Conservation (phyloP, 2,797 vertebrate genomes). For the Epinephelus awoara region DNA sequence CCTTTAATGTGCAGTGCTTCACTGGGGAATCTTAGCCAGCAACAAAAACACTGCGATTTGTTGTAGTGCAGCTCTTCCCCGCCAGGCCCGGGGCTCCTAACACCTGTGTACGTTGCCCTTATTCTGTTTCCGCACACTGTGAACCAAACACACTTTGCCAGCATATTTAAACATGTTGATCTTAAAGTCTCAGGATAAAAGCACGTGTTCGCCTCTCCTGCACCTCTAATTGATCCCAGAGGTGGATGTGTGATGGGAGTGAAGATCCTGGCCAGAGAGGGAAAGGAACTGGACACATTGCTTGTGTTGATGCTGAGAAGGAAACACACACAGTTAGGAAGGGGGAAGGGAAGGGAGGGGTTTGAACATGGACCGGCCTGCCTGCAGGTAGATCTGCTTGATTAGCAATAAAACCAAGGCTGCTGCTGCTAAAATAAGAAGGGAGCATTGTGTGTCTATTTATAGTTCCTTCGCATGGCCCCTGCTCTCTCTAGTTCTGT, state of each 20-base stretch:
- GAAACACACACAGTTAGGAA: conserved; percentile 7
- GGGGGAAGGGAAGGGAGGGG: neutral
- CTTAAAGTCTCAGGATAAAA: conserved; percentile 31
- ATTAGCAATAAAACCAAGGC: conserved; percentile 67
- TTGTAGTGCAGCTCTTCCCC: conserved; percentile 38
- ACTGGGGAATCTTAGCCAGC: conserved; percentile 27
- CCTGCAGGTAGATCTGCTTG: conserved; percentile 57
- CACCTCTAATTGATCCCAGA: conserved; percentile 67
- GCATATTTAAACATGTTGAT: conserved; percentile 21
- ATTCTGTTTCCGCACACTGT: conserved; percentile 7
- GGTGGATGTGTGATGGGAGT: conserved; percentile 41
- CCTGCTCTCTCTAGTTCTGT: conserved; percentile 13
- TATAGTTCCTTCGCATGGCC: conserved; percentile 63
- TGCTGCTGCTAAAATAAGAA: conserved; percentile 63
- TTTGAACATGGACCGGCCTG: conserved; percentile 10
- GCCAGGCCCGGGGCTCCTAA: neutral
- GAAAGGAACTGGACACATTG: conserved; percentile 19
- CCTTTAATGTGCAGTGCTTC: conserved; percentile 33
- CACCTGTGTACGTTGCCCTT: conserved; percentile 17
- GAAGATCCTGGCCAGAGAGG: conserved; percentile 24
- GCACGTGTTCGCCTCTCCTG: conserved; percentile 27
- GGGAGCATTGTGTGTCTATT: conserved; percentile 67
- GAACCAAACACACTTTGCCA: conserved; percentile 39
- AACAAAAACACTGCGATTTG: conserved; percentile 33
- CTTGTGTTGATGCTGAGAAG: neutral